Evolutionary conservation across 2,888 invertebrate genomes (phyloP), one percentile per base, ranked within the genome.

Genomic region (Noctua pronuba): DNA sequence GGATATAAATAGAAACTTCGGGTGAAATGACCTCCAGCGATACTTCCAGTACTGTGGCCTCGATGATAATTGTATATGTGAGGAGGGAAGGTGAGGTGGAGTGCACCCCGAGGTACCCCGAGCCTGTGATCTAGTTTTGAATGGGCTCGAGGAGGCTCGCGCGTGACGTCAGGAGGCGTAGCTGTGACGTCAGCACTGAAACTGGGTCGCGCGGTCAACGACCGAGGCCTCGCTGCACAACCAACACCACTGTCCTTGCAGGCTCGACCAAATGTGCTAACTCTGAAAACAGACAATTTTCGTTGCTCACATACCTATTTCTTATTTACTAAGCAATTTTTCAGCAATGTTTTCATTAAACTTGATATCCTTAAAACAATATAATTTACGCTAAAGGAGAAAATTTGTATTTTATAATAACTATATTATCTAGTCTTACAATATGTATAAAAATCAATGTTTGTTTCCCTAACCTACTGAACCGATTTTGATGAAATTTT

Each of bases 61-160:
- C 93, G 90, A 82, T 87, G 86, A 88, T 89, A 88, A 89, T 87
- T 91, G 88, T 89, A 84, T 85, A 88, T 89, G 83, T 85, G 83
- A 86, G 83, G 81, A 86, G 87, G 79, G 88, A 86, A 90, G 89
- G 88, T 83, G 88, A 88, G 90, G 91, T 89, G 90, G 92, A 91
- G 92, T 91, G 91, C 92, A 91, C 89, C 86, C 91, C 91, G 90
- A 92, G 94, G 91, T 92, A 92, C 89, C 86, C 91, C 92, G 91
- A 92, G 94, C 94, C 93, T 94, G 91, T 95, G 96, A 92, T 96
- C 96, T 91, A 96, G 90, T 96, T 96, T 96, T 96, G 96, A 96
- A 96, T 96, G 96, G 93, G 94, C 93, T 92, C 88, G 92, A 89
- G 92, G 94, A 94, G 95, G 95, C 95, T 93, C 90, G 91, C 87